Base-by-base conservation (phyloP, 92 coral and sea anemone species). In the Galaxea fascicularis region DNA sequence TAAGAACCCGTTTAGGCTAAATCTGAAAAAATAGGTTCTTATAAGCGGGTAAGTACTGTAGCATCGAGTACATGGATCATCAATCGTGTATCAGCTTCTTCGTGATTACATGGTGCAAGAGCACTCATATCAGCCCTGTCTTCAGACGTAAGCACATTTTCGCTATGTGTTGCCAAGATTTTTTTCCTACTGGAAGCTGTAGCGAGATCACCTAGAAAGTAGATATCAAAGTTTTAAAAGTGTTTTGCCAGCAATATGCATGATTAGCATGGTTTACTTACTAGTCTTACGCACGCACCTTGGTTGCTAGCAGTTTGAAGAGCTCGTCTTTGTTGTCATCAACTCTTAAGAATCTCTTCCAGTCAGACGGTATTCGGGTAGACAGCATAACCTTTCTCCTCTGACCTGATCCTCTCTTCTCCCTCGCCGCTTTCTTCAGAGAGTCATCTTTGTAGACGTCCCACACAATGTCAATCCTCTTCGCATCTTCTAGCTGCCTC, bases 371-470 rank as follows among this genome's bases (percentile, higher is more conserved):
- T 46, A 89, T 83, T 35, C 72, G 47, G 77, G 92, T 75, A 12
- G 77, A 44, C 8, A 71, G 71, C 63, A 73, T 15, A 14, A 90
- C 96, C 56, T 87, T 84, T 13, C 93, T 80, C 76, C 92, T 72
- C 66, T 93, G 90, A 1, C 95, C 95, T 4, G 80, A 73, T 62
- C 94, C 94, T 87, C 92, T 31, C 72, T 83, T 87, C 76, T 93
- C 86, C 56, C 93, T 68, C 59, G 80, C 25, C 17, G 85, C 69
- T 79, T 69, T 76, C 88, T 88, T 91, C 44, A 93, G 77, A 14
- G 87, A 88, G 57, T 88, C 91, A 41, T 85, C 89, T 5, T 71
- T 47, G 80, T 90, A 84, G 49, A 80, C 83, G 35, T 87, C 92
- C 89, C 90, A 93, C 18, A 88, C 91, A 26, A 90, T 11, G 66